Evolutionary conservation across 2,797 vertebrate genomes (phyloP).

Genomic region (Cyprinella venusta): DNA sequence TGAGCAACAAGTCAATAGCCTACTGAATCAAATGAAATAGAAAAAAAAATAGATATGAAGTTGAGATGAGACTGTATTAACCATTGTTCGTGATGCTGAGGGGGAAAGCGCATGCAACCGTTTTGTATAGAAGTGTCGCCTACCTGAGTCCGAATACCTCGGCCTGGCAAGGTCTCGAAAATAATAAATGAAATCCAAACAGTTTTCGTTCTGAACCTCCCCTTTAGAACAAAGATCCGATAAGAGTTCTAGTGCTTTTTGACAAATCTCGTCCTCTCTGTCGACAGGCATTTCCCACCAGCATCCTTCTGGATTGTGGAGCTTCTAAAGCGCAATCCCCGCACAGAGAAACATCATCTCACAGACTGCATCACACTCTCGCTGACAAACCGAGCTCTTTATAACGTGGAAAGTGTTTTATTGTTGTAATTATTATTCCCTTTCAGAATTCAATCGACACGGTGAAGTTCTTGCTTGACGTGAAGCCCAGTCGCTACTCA

Average conservation of each 20-base stretch:
- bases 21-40: neutral
- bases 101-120: slow-evolving; percentile 13
- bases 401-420: neutral
- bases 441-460: slow-evolving; percentile 37
- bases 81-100: neutral
- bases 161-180: slow-evolving; percentile 92
- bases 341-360: slow-evolving; percentile 71
- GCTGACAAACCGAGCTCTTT: slow-evolving; percentile 64
- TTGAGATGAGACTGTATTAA: neutral
- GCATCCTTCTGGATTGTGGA: slow-evolving; percentile 90
- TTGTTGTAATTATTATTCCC: neutral
- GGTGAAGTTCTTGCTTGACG: neutral
- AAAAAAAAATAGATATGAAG: neutral
- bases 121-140: slow-evolving; percentile 46
- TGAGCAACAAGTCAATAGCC: slow-evolving; percentile 22
- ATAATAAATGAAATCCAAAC: slow-evolving; percentile 96
- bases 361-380: slow-evolving; percentile 68
- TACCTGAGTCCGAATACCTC: slow-evolving; percentile 92
- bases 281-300: slow-evolving; percentile 98
- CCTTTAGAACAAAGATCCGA: slow-evolving; percentile 95
- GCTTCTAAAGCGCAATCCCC: slow-evolving; percentile 69
- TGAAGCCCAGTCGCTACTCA: neutral
- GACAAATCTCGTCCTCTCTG: slow-evolving; percentile 98
- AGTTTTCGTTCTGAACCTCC: slow-evolving; percentile 94
- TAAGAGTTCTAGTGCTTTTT: slow-evolving; percentile 95